These are phyloP conservation scores for Thecocarcelia acutangulata DNA, from an alignment of 2,888 invertebrate species.

Conservation along the genomic window DNA sequence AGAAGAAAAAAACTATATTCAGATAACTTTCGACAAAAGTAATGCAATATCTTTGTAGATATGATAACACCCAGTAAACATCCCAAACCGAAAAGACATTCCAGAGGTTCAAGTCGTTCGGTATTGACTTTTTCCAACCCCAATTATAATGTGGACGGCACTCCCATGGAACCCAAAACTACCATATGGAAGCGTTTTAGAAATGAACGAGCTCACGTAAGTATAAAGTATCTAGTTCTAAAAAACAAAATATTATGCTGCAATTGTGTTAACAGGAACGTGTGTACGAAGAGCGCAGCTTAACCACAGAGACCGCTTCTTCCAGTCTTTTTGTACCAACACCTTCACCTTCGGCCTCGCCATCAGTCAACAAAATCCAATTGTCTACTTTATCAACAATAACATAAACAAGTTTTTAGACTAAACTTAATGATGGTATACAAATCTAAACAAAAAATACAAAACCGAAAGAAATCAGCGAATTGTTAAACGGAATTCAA, in stretches of 20 bases:
- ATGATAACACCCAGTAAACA: slow-evolving; percentile 60
- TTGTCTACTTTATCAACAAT: slow-evolving; percentile 79
- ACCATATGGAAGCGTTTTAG: slow-evolving; percentile 89
- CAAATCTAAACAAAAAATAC: neutral
- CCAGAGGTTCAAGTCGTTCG: slow-evolving; percentile 84
- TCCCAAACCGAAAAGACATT: slow-evolving; percentile 82
- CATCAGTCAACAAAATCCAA: slow-evolving; percentile 79
- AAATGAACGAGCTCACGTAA: slow-evolving; percentile 84
- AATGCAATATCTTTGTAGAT: slow-evolving; percentile 31
- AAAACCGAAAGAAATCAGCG: slow-evolving; percentile 22
- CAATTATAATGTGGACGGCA: slow-evolving; percentile 87
- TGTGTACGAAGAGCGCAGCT: slow-evolving; percentile 80
- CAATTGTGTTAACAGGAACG: slow-evolving; percentile 75
- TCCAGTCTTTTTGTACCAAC: slow-evolving; percentile 80
- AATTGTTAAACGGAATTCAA: slow-evolving; percentile 55
- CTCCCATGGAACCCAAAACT: slow-evolving; percentile 82
- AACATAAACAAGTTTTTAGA: slow-evolving; percentile 71
- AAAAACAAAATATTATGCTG: no score
- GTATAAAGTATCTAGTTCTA: slow-evolving; percentile 39
- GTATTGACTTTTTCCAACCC: slow-evolving; percentile 94
- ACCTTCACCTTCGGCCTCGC: slow-evolving; percentile 81
- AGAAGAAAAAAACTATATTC: no score
- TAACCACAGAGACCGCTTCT: slow-evolving; percentile 81
- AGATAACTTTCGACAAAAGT: neutral
- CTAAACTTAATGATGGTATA: neutral